These are phyloP conservation scores for Melanotaenia pygmaea DNA, from an alignment of 2,797 vertebrate genomes.

Conservation along the genomic window DNA sequence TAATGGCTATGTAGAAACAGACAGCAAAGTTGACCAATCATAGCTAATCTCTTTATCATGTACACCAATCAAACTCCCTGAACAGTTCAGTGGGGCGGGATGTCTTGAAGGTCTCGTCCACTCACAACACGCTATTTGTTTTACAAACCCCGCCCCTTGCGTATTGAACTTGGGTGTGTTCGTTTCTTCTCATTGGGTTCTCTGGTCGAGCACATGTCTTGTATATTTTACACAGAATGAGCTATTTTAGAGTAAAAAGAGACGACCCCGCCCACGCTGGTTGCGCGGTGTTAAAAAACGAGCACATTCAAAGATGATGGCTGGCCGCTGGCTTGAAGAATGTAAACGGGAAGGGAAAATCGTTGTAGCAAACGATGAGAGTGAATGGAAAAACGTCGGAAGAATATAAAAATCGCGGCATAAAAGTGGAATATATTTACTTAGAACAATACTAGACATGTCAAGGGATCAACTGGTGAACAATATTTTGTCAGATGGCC, in stretches of 20 bases:
- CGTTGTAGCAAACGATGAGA: slow-evolving; percentile 67
- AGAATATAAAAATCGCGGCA: slow-evolving; percentile 52
- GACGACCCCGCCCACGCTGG: slow-evolving; percentile 52
- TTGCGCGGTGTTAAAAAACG: background rate
- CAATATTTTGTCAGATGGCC: slow-evolving; percentile 77
- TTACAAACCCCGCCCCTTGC: slow-evolving; percentile 56
- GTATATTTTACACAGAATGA: slow-evolving; percentile 69
- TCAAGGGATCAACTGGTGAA: slow-evolving; percentile 58
- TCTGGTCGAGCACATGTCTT: slow-evolving; percentile 30
- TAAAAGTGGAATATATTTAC: slow-evolving; percentile 60
- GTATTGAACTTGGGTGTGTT: slow-evolving; percentile 54
- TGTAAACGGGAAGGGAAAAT: slow-evolving; percentile 81
- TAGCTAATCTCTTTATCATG: background rate
- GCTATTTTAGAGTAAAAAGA: slow-evolving; percentile 72
- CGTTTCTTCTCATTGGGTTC: slow-evolving; percentile 30
- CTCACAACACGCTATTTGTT: background rate
- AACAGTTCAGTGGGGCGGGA: slow-evolving; percentile 24
- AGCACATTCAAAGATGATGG: slow-evolving; percentile 64
- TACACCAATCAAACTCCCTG: slow-evolving; percentile 40
- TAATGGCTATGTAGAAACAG: slow-evolving; percentile 36
- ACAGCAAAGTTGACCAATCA: slow-evolving; percentile 56
- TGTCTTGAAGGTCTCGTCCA: slow-evolving; percentile 39
- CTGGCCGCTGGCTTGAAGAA: slow-evolving; percentile 74
- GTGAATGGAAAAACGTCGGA: slow-evolving; percentile 66
- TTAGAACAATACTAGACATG: slow-evolving; percentile 59